Conservation (phyloP, 2,888 invertebrate genomes). For the Oeneis ivallda region DNA sequence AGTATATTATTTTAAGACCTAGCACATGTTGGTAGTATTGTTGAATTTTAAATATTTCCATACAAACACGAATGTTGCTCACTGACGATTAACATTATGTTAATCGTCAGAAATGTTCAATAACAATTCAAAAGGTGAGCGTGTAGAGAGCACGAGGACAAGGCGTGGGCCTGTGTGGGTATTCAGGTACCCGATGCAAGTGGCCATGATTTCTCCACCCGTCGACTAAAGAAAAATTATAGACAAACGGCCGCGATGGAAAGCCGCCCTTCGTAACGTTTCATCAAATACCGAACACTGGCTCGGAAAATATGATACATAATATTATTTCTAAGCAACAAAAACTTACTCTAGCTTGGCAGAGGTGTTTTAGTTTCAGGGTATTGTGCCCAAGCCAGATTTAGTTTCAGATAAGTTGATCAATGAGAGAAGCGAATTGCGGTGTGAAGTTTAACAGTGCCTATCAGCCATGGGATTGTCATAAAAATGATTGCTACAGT, state of each 20-base stretch:
- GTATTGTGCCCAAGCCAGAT: too few species aligned
- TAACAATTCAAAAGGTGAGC: conserved; percentile 47
- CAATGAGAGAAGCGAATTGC: too few species aligned
- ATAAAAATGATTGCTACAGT: too few species aligned
- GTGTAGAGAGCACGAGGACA: conserved; percentile 48
- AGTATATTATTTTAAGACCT: neutral
- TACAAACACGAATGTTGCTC: conserved; percentile 1
- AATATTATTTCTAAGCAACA: too few species aligned
- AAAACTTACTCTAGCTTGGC: too few species aligned
- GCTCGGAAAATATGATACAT: too few species aligned
- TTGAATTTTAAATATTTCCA: conserved; percentile 11
- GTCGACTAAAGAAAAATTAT: conserved; percentile 10
- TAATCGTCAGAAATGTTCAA: conserved; percentile 38
- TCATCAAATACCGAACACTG: too few species aligned
- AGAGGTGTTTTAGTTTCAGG: too few species aligned
- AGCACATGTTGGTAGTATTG: neutral
- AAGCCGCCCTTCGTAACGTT: too few species aligned
- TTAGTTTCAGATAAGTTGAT: too few species aligned
- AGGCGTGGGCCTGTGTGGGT: conserved; percentile 56
- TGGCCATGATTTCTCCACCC: conserved; percentile 57
- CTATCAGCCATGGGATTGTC: too few species aligned
- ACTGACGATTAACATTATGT: conserved; percentile 29
- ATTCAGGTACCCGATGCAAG: conserved; percentile 56
- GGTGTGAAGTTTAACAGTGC: too few species aligned
- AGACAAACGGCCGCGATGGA: neutral